Evolutionary conservation across 2,113 vertebrate species (phyloP).

Genomic region (Pomatorhinus ruficollis): DNA sequence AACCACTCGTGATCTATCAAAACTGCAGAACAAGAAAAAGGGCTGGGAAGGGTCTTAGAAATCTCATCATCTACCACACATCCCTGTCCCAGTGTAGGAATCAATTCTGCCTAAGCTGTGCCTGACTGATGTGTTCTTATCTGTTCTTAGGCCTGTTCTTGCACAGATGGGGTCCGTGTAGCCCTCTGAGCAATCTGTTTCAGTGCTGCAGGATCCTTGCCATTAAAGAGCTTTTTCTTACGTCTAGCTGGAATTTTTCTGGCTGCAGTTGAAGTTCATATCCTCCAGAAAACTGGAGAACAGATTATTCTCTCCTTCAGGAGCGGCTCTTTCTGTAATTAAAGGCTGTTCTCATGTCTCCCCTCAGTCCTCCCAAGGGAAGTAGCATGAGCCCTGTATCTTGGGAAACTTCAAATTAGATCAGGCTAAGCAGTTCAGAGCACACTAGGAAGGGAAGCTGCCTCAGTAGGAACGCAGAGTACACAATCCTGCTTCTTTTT

Average conservation of each 20-base stretch:
- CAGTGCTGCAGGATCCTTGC: background rate
- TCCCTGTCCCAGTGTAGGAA: background rate
- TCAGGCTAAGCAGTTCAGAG: constrained; percentile 7
- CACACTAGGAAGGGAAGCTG: background rate
- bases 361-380: background rate
- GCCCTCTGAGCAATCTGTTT: background rate
- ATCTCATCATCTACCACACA: background rate
- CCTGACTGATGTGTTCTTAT: background rate
- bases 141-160: background rate
- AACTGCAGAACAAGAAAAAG: background rate
- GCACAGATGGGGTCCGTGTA: background rate
- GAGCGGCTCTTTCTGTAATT: constrained; percentile 4
- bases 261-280: background rate
- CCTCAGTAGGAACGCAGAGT: background rate
- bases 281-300: constrained; percentile 1
- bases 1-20: background rate
- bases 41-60: background rate
- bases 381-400: background rate
- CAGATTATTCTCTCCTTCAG: constrained; percentile 20
- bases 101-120: background rate
- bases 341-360: constrained; percentile 23
- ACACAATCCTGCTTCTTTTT: background rate
- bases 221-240: background rate
- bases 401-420: constrained; percentile 36
- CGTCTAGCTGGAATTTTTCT: background rate